These are phyloP conservation scores for Nephila pilipes DNA, from an alignment of 1,140 invertebrate genomes.

Conservation along the genomic window DNA sequence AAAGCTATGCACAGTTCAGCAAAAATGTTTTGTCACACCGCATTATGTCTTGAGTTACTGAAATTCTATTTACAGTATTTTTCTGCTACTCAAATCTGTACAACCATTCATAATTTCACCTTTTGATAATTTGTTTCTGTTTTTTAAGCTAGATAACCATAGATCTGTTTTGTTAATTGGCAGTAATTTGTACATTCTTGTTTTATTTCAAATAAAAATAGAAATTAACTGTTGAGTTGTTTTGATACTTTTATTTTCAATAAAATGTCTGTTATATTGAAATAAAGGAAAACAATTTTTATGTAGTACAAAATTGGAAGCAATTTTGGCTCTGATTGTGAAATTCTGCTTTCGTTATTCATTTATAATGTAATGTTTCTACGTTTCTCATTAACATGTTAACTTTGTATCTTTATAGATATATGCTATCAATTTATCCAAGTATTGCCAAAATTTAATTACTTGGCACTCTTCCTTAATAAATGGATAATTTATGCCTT, in stretches of 20 bases:
- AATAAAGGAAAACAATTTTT: too few relatives aligned
- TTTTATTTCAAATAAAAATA: constrained; percentile 17
- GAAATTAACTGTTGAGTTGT: background rate
- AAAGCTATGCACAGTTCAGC: constrained; percentile 54
- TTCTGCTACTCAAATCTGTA: background rate
- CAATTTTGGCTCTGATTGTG: too few relatives aligned
- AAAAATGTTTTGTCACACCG: constrained; percentile 17
- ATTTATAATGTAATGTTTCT: too few relatives aligned
- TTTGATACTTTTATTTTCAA: background rate
- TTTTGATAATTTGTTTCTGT: background rate
- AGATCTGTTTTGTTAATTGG: background rate
- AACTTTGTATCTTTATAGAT: too few relatives aligned
- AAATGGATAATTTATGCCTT: background rate
- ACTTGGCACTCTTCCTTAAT: background rate
- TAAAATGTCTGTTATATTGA: background rate
- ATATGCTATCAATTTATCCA: background rate
- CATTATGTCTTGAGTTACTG: constrained; percentile 30
- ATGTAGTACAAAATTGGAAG: too few relatives aligned
- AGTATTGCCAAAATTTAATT: background rate
- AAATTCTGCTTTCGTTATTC: too few relatives aligned
- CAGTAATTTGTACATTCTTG: constrained; percentile 11
- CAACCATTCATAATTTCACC: background rate
- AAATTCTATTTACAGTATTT: background rate
- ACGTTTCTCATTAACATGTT: too few relatives aligned
- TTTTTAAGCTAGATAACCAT: constrained; percentile 4